Base-by-base conservation (phyloP, 2,888 invertebrate genomes). In the Spisula subtruncata region DNA sequence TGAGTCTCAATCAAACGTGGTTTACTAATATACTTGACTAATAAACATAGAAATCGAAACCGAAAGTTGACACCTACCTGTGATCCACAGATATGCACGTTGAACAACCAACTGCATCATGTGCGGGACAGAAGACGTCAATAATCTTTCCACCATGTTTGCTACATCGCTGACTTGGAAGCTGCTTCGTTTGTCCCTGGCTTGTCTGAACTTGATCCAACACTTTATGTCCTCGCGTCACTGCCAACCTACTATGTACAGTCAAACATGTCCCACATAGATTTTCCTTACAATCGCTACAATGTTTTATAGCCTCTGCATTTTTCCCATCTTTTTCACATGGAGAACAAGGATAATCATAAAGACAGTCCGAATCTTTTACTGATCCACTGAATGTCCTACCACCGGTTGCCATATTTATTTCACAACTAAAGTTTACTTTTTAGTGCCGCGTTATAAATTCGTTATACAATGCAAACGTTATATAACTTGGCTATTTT, bases 121-220 rank as follows among this genome's bases (percentile, higher is more conserved):
- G 81, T n/a, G 25, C 25, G 8, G 81, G 51, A 48, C 81, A 81
- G 51, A 51, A 81, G 29, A 81, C 81, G 12, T 81, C 51, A 10
- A 81, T 81, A n/a, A 48, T 12, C 29, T 81, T 81, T 81, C 81
- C 81, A 51, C 81, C 48, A 51, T 81, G 81, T 81, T 41, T 81
- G 16, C 25, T 8, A 81, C 81, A 81, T 81, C 51, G 46, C 51
- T 81, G 18, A n/a, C 81, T 81, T 20, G 81, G 81, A 6, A 81
- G 41, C 25, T 81, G 14, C 20, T 46, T 46, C 29, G 12, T 6
- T 12, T 81, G 48, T 25, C 81, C 48, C 8, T 51, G 46, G 6
- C 48, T 20, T 51, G n/a, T 48, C 41, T 79, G 18, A 16, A 32
- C 79, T 29, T 48, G 46, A 29, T 81, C 81, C 25, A 81, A 25